Base-by-base conservation (phyloP, 2,113 vertebrate species). In the Oreochromis aureus region DNA sequence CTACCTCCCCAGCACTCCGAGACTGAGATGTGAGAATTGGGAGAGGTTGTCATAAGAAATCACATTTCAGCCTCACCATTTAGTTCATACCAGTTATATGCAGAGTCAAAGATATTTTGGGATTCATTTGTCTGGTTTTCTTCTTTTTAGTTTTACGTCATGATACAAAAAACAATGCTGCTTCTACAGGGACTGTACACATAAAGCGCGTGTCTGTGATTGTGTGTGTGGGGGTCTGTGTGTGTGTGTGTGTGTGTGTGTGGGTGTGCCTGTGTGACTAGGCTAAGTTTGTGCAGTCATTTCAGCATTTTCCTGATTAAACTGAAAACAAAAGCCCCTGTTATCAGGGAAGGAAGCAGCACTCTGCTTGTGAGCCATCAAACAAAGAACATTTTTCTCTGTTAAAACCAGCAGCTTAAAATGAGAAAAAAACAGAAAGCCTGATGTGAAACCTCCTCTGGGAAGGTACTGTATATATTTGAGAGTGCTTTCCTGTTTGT, bases 341-440 rank as follows among this genome's bases (percentile, higher is more conserved):
- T 88, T 93, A 91, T 96, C 94, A 92, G 84, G 53, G 92, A 87
- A 93, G 94, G 94, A 95, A 94, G 87, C 93, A 86, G 88, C 85
- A 30, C 66, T 86, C 79, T 56, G 73, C 83, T 46, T 51, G 39
- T 54, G 83, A 92, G 79, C 36, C 78, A 89, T 89, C 90, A 91
- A 91, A 89, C 55, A 16, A 13, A 51, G 69, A 87, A 54, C 36
- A 18, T 87, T 90, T 80, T 92, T 79, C 81, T 85, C 58, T 18
- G 24, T 34, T 46, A 79, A 89, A 87, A 59, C 44, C 71, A 59
- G 85, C 41, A 32, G 61, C 84, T 81, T 53, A 82, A 34, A 73
- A 24, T 48, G 19, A 81, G 4, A 76, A 16, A 36, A 53, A 41
- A 48, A 79, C 19, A 5, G 82, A 76, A 69, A 30, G 7, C 66